Base-by-base conservation (phyloP, 2,797 vertebrate species). In the Etheostoma perlongum region DNA sequence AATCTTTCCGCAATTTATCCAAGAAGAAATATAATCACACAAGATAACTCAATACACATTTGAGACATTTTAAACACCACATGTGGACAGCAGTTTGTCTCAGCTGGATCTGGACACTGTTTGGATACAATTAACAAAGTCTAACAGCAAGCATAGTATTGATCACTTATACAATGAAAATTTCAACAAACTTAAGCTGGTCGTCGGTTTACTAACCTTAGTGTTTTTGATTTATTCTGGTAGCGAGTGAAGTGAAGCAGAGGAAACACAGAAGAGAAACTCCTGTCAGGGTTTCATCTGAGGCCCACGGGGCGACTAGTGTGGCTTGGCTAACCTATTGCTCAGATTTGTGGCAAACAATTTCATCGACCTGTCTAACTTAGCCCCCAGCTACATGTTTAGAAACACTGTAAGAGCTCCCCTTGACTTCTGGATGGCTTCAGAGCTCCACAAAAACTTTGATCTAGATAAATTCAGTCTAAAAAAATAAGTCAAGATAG, bases 261-360 rank as follows among this genome's bases (percentile, higher is more conserved):
- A 74, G 30, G 49, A 70, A 81, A 72, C 53, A 51, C 19, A 60
- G 58, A 30, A 74, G 62, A 40, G 36, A 72, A 57, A 42, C 54
- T 66, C 52, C 16, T 33, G 67, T 58, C 59, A 49, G 67, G 62
- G 55, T 67, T 76, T 79, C 15, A 57, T 48, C 27, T 23, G 63
- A 74, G 51, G 58, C 70, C 72, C 52, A 42, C 23, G 1, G 19
- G 67, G 59, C 57, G 51, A 44, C 68, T 67, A 75, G 72, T 84
- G 88, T 75, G 75, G 68, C 52, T 79, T 81, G 68, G 84, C 75
- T 79, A 75, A 72, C 27, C 27, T 47, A 6, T 69, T 72, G 67
- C 25, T 62, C 18, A 4, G 51, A 81, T 84, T 79, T 83, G 30
- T 25, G 5, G 42, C 48, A 65, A 58, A 74, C 36, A 23, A 11